Evolutionary conservation across 2,113 vertebrate species (phyloP).

Genomic region (Anarhynchus alexandrinus): DNA sequence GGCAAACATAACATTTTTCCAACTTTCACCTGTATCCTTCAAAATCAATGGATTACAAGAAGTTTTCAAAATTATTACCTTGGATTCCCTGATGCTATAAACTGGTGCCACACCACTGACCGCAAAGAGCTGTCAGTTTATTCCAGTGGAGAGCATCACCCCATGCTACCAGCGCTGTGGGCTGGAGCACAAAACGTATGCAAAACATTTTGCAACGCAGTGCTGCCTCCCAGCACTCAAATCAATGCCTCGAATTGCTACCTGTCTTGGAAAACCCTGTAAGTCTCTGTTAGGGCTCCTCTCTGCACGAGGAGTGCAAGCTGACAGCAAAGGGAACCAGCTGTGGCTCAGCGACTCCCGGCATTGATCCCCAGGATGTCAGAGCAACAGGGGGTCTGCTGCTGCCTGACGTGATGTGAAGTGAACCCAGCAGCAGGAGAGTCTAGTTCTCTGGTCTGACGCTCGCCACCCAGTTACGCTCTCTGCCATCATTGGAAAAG

Average conservation of each 20-base stretch:
- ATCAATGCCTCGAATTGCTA: background rate
- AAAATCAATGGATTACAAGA: background rate
- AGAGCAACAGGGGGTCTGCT: background rate
- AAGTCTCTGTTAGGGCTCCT: background rate
- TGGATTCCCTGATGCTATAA: background rate
- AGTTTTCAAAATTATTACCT: background rate
- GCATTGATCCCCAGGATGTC: background rate
- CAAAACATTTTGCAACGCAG: background rate
- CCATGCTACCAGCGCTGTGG: background rate
- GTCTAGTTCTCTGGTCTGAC: background rate
- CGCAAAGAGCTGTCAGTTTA: background rate
- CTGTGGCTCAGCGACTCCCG: background rate
- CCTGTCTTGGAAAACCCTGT: background rate
- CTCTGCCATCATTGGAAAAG: background rate
- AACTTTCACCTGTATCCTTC: background rate
- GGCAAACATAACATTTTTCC: background rate
- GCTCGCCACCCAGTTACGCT: background rate
- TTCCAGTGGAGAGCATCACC: background rate
- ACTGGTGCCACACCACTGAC: background rate
- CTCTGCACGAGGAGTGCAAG: background rate
- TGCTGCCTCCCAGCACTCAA: background rate
- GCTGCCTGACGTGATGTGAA: background rate
- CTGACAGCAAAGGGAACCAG: background rate
- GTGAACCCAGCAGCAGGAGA: background rate
- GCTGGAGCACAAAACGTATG: rapidly evolving